Evolutionary conservation across 2,113 vertebrate species (phyloP).

Genomic region (Silurus meridionalis): DNA sequence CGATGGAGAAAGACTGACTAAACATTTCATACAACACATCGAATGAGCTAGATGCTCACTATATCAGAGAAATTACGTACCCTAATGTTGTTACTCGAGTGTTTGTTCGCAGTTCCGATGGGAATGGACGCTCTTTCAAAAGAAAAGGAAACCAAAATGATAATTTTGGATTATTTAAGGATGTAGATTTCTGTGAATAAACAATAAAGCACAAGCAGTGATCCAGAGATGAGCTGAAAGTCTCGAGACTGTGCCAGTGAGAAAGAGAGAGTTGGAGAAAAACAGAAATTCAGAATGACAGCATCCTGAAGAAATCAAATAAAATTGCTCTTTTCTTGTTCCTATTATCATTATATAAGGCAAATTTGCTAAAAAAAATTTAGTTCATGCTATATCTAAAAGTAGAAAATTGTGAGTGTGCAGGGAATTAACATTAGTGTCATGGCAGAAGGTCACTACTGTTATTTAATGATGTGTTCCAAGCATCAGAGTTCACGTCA

Average conservation of each 20-base stretch:
- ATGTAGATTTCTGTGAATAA: neutral
- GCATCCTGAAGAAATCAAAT: neutral
- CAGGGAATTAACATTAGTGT: slow-evolving; percentile 40
- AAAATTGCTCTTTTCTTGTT: neutral
- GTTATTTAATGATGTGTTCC: slow-evolving; percentile 40
- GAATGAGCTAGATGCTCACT: too few species aligned
- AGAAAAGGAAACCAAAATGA: too few species aligned
- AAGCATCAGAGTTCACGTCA: neutral
- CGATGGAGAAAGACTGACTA: too few species aligned
- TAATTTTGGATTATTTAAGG: too few species aligned
- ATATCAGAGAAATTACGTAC: too few species aligned
- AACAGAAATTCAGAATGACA: neutral
- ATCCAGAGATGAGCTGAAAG: neutral
- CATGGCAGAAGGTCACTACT: slow-evolving; percentile 26
- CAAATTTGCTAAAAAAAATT: slow-evolving; percentile 6
- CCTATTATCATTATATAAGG: slow-evolving; percentile 11
- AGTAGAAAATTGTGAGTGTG: neutral
- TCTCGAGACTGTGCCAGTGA: neutral
- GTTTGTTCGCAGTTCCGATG: too few species aligned
- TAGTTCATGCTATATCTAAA: slow-evolving; percentile 10
- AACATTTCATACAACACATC: too few species aligned
- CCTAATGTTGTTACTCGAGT: too few species aligned
- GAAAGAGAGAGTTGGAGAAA: neutral
- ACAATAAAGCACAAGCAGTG: neutral
- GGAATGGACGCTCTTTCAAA: too few species aligned